Base-by-base conservation (phyloP, 2,888 invertebrate species). In the Cantharis rustica region DNA sequence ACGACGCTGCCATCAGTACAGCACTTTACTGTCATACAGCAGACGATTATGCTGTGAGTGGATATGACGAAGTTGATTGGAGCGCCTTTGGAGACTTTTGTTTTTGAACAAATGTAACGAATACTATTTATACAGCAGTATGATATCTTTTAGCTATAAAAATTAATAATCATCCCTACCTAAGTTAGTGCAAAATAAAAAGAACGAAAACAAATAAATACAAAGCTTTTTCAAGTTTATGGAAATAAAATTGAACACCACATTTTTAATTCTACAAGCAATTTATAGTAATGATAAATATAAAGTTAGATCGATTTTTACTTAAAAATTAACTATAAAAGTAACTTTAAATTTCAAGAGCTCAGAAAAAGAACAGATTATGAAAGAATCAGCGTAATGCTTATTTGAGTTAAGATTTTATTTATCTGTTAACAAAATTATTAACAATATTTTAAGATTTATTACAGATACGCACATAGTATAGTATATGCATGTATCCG, bases 41-140 rank as follows among this genome's bases (percentile, higher is more conserved):
- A 9, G 91, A 91, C 74, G 91, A 92, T 80, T 87, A 86, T 77
- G 87, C 89, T 0, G 89, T 86, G 72, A 75, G 93, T 82, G 93
- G 93, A 82, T 93, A 92, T 89, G 93, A 93, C 78, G 92, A 93
- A 64, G 91, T 93, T 79, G 94, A 94, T 85, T 94, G 87, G 86
- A 86, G 87, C 79, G 86, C 86, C 2, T 87, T 93, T 85, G 93
- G 93, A 0, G 94, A 93, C 83, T 93, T 93, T 84, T 92, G 92
- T 90, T 92, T 93, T 90, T 93, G 64, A 66, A 20, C 64, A n/a
- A 66, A 66, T 66, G 9, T 66, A 20, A 20, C 20, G 23, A 66
- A 66, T n/a, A 66, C 7, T n/a, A 47, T 47, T 47, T n/a, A 47
- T 13, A 47, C 13, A 47, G 13, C n/a, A 47, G n/a, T 9, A n/a